A percentile compares a stretch with the other conserved stretches of the same genome.
phyloP scores from a whole-genome alignment of 1,140 invertebrate species.

The Gonatopus flavifemur region DNA sequence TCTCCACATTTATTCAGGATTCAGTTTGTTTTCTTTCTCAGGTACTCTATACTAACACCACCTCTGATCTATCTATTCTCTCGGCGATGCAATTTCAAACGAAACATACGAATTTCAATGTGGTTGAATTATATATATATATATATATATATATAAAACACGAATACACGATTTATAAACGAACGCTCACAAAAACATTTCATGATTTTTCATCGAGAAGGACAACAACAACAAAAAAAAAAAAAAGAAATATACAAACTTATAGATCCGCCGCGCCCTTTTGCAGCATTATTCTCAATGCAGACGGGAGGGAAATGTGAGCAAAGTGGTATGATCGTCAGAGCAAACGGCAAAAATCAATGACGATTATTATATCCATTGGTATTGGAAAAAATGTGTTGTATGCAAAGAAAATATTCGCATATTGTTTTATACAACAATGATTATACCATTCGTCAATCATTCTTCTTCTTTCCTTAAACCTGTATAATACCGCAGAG shows the following conservation, averaged over 20 bases:
- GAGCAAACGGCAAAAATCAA: slow-evolving; percentile 56
- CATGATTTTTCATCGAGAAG: slow-evolving; percentile 6
- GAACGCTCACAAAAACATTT: slow-evolving; percentile 7
- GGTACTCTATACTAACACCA: slow-evolving; percentile 19
- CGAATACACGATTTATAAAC: not conserved
- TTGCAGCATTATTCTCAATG: not conserved
- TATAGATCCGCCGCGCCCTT: not conserved
- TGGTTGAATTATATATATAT: slow-evolving; percentile 10
- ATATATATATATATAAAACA: not conserved
- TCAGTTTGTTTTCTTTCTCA: slow-evolving; percentile 7
- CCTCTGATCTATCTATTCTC: no score
- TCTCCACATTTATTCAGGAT: no score
- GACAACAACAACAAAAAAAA: not conserved
- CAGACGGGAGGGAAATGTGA: no score
- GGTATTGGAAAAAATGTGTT: slow-evolving; percentile 47
- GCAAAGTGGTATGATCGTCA: slow-evolving; percentile 23
- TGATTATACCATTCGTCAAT: slow-evolving; percentile 57
- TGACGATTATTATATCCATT: no score
- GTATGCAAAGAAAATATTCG: slow-evolving; percentile 50
- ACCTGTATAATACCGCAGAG: slow-evolving; percentile 55
- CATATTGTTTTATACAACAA: slow-evolving; percentile 56
- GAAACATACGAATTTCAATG: not conserved
- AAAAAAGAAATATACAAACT: not conserved
- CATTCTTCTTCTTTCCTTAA: no score
- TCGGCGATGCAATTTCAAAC: not conserved